Conservation (phyloP, 2,113 vertebrate genomes). For the Vidua macroura region DNA sequence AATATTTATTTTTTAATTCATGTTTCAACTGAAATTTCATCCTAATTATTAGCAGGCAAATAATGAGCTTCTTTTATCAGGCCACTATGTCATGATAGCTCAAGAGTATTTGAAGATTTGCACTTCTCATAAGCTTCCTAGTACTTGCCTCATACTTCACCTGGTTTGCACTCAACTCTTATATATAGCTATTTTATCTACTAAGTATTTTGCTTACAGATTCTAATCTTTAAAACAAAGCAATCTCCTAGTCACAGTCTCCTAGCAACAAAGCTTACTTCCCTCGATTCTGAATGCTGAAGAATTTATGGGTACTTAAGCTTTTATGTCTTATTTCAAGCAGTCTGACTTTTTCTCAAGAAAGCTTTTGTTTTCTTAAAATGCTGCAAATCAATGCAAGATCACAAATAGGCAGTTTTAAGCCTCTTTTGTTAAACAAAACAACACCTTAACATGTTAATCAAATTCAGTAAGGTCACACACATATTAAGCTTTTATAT, state of each 20-base stretch:
- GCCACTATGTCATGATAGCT: neutral
- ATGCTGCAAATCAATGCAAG: neutral
- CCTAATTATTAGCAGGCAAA: neutral
- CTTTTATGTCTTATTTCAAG: neutral
- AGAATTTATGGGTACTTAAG: neutral
- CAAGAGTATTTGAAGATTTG: neutral
- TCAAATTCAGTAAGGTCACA: neutral
- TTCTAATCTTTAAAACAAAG: conserved; percentile 36
- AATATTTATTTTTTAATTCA: conserved; percentile 21
- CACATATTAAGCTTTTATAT: neutral
- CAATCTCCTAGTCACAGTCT: neutral
- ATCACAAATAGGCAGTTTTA: neutral
- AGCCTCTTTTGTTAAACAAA: neutral
- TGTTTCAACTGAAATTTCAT: neutral
- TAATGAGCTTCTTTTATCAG: neutral
- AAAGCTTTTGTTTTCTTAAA: neutral
- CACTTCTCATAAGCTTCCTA: conserved; percentile 13
- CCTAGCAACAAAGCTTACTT: conserved; percentile 40
- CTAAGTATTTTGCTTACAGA: conserved; percentile 32
- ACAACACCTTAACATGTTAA: neutral
- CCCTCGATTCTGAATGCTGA: neutral
- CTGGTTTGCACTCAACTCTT: neutral
- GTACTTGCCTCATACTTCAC: neutral
- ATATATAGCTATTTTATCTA: neutral
- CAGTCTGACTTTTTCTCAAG: neutral